Conservation (phyloP, 2,797 vertebrate species). For the Trematomus bernacchii region DNA sequence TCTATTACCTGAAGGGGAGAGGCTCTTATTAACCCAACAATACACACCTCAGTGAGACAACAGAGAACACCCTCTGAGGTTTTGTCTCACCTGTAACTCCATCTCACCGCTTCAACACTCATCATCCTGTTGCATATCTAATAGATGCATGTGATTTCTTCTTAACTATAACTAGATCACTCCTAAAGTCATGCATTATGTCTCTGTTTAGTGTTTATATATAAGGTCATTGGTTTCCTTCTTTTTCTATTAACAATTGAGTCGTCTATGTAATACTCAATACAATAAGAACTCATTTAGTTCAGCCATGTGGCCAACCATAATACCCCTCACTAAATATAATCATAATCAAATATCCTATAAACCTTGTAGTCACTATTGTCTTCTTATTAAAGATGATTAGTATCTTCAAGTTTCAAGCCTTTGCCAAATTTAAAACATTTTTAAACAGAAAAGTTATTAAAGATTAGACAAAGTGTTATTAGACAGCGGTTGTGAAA, state of each 20-base stretch:
- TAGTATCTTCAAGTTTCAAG: background rate
- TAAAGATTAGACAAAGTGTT: constrained; percentile 3
- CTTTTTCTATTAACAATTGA: too few species aligned
- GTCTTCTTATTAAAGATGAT: background rate
- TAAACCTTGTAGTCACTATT: background rate
- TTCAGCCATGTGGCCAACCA: too few species aligned
- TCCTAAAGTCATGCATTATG: background rate
- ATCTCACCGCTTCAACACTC: constrained; percentile 54
- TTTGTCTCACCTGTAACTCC: constrained; percentile 76
- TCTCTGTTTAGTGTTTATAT: background rate
- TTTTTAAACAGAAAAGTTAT: constrained; percentile 1
- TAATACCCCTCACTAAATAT: background rate
- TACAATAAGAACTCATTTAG: background rate
- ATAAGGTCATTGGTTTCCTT: too few species aligned
- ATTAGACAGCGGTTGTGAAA: background rate
- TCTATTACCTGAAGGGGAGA: constrained; percentile 73
- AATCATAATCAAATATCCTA: background rate
- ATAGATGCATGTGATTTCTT: constrained; percentile 20
- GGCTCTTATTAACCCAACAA: constrained; percentile 71
- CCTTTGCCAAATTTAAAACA: background rate
- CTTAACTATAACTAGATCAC: background rate
- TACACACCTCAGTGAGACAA: constrained; percentile 56
- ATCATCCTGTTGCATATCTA: constrained; percentile 27
- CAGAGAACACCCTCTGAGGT: constrained; percentile 70
- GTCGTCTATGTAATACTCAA: background rate